Base-by-base conservation (phyloP, 1,140 invertebrate genomes). In the Procambarus virginalis region DNA sequence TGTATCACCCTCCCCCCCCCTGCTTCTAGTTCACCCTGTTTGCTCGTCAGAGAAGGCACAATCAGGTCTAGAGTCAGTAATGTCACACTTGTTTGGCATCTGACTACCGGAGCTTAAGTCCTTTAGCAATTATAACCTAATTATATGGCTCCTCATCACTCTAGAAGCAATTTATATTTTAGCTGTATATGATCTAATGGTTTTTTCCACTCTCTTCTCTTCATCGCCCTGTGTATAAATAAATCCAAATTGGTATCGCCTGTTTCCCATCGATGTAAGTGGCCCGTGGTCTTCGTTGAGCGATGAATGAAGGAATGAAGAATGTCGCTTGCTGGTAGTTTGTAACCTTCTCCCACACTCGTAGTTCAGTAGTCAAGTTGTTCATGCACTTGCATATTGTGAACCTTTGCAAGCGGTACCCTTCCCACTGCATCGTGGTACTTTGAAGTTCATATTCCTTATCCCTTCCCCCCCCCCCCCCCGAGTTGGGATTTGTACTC, bases 211-310 rank as follows among this genome's bases (percentile, higher is more conserved):
- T 83, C 73, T 89, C 79, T 77, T 89, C 87, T 89, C 86, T 83
- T 82, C 79, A 84, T 48, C 87, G 80, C 49, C 87, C 87, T 89
- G 87, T 89, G 80, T 89, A 89, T 75, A 81, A 81, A 88, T 70
- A 82, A 75, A 58, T 76, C 68, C 70, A 82, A 55, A 86, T 68
- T 80, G 87, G 79, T 89, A 89, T 83, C 87, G 80, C 87, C 87
- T 89, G 87, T 89, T 89, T 45, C 73, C 79, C 73, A 82, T 89
- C 60, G 87, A 89, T 89, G 87, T 89, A 89, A 89, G 87, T 89
- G 87, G 87, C 73, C 55, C 84, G 58, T 77, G 48, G 55, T 64
- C 79, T 83, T 76, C 51, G 45, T 83, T 76, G 6, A 60, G 49
- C 51, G 76, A 51, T 80, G 60, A 68, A 82, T 75, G 82, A 84